Percentiles rank a stretch among this genome's conserved stretches.
Evolutionary conservation across 2,888 invertebrate genomes (phyloP).

Genomic region (Drosophila leonis): DNA sequence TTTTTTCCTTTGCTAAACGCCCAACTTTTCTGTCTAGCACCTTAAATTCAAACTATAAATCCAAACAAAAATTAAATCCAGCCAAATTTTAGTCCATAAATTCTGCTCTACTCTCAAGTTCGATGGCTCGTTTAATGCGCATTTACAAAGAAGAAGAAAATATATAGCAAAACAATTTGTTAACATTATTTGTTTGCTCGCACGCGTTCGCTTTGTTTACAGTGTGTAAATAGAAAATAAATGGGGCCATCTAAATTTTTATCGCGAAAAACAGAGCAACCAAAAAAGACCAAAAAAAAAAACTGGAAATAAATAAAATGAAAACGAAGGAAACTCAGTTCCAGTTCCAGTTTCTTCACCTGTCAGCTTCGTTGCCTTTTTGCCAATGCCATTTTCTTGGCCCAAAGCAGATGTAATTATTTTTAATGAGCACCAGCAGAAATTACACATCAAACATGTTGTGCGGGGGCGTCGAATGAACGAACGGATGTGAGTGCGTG

Average conservation of each 20-base stretch:
- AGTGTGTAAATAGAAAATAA: slow-evolving; percentile 62
- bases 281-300: not conserved
- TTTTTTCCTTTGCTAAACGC: not conserved
- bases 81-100: not conserved
- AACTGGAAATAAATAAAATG: slow-evolving; percentile 3
- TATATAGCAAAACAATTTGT: slow-evolving; percentile 15
- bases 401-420: slow-evolving; percentile 77
- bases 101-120: not conserved
- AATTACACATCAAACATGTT: slow-evolving; percentile 77
- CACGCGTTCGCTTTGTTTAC: slow-evolving; percentile 40
- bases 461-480: not conserved
- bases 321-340: slow-evolving; percentile 27
- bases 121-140: slow-evolving; percentile 6
- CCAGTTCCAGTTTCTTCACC: slow-evolving; percentile 53
- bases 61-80: too few relatives aligned
- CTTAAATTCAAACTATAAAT: not conserved
- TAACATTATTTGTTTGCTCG: slow-evolving; percentile 43
- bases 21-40: not conserved
- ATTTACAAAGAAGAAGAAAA: slow-evolving; percentile 1
- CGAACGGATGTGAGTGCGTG: slow-evolving; percentile 14
- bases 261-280: slow-evolving; percentile 35
- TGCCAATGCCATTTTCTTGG: slow-evolving; percentile 58
- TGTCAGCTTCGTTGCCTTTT: slow-evolving; percentile 63
- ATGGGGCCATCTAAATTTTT: slow-evolving; percentile 59
- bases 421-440: slow-evolving; percentile 78